Evolutionary conservation across 2,888 invertebrate genomes (phyloP).

Genomic region (Zygaena filipendulae): DNA sequence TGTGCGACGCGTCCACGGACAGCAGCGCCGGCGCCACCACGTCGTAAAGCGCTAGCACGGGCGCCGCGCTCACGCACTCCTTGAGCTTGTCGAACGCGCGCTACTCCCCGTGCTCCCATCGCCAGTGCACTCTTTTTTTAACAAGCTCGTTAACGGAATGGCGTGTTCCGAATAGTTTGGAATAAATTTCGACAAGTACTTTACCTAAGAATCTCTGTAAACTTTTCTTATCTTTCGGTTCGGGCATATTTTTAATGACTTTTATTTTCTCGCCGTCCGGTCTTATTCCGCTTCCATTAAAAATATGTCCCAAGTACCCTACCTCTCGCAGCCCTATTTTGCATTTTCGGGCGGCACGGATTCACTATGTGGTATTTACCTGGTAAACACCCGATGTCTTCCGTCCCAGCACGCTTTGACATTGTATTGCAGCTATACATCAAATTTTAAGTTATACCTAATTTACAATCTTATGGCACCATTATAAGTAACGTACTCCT

Average conservation of each 20-base stretch:
- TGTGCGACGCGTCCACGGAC: constrained; percentile 15
- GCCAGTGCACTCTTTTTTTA: not conserved
- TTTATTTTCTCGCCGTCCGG: constrained; percentile 12
- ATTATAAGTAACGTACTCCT: constrained; percentile 7
- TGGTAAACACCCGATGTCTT: constrained; percentile 9
- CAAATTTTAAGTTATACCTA: constrained; percentile 9
- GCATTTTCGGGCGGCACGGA: constrained; percentile 10
- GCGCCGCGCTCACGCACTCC: not conserved
- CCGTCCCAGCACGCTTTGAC: constrained; percentile 7
- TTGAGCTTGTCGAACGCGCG: not conserved
- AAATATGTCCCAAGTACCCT: constrained; percentile 16
- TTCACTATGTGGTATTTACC: constrained; percentile 11
- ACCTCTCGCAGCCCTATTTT: constrained; percentile 9
- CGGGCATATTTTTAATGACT: constrained; percentile 11
- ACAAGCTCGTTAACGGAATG: not conserved
- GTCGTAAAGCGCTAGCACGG: constrained; percentile 1
- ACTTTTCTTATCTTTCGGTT: not conserved
- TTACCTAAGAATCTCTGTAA: not conserved
- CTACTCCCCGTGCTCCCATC: not conserved
- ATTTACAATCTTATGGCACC: constrained; percentile 6
- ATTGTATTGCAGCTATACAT: constrained; percentile 6
- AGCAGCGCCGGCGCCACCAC: not conserved
- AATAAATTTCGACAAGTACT: constrained; percentile 10
- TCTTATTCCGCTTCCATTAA: constrained; percentile 14
- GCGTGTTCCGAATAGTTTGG: not conserved